Conservation (phyloP, 2,113 vertebrate genomes). For the Proteles cristata region DNA sequence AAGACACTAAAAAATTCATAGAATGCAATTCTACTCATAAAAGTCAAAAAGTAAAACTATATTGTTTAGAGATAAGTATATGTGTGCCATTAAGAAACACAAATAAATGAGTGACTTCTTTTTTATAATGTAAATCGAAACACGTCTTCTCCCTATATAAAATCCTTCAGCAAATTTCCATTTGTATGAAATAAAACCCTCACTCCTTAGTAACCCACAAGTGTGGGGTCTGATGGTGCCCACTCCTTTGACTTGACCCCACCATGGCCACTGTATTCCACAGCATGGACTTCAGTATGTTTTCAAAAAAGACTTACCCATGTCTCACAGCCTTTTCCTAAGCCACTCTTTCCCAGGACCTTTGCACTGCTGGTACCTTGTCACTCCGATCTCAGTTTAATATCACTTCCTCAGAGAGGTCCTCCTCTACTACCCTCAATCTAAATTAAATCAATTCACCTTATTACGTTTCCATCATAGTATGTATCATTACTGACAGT, state of each 20-base stretch:
- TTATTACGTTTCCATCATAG: neutral
- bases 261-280: neutral
- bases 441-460: neutral
- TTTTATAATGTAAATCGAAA: neutral
- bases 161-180: neutral
- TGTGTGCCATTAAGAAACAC: neutral
- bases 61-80: neutral
- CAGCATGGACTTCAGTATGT: neutral
- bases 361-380: neutral
- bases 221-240: rapidly evolving
- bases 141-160: neutral
- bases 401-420: neutral
- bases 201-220: neutral
- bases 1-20: neutral
- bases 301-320: neutral
- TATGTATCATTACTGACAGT: neutral
- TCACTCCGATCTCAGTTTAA: neutral
- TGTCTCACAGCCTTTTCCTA: neutral
- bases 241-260: neutral
- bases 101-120: neutral
- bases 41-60: neutral
- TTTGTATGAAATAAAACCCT: neutral
- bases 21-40: neutral
- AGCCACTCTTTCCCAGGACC: neutral
- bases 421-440: neutral